Base-by-base conservation (phyloP, 1,140 invertebrate genomes). In the Pseudomyrmex dendroicus region DNA sequence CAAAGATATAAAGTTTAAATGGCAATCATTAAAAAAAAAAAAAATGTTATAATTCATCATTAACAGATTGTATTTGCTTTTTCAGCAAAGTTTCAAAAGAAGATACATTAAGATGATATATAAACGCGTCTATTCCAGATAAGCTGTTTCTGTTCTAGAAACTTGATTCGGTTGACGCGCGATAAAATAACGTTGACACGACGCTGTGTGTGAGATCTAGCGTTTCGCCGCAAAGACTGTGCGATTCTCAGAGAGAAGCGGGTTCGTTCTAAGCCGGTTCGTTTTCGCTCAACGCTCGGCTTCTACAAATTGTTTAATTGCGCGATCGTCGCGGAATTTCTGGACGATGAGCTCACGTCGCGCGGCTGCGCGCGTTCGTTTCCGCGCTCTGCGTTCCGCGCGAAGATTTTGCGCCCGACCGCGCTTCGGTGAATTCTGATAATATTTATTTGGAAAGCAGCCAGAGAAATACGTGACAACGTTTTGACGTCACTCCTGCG, bases 271-370 rank as follows among this genome's bases (percentile, higher is more conserved):
- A 72, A 86, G 13, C 73, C 56, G 2, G 2, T 85, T 83, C 35
- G 63, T 57, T 35, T 35, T 82, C 85, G 59, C 17, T 46, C 17
- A 46, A 50, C 61, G 35, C 35, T 67, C 57, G 50, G n/a, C 63
- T 82, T 64, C 13, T 80, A 83, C 89, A 90, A 90, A 90, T 90
- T 90, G 88, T 90, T 90, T 90, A 90, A 90, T 90, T 90, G 86
- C 86, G 62, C 46, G 62, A n/a, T 73, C 76, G 67, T 46, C 25
- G 44, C 50, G 62, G 82, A 89, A 89, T 90, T 90, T 86, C 89
- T 86, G 83, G 76, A 84, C 84, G 84, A 89, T 89, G 89, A 90
- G 83, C 80, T 89, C 88, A 89, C 73, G 57, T 83, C 70, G 66
- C 82, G 73, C 72, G 67, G 54, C 83, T 52, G 22, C 52, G 12